Percentiles rank a stretch among this genome's conserved stretches.
Conservation (phyloP, 2,113 vertebrate species). For the Rhynchomys soricoides region DNA sequence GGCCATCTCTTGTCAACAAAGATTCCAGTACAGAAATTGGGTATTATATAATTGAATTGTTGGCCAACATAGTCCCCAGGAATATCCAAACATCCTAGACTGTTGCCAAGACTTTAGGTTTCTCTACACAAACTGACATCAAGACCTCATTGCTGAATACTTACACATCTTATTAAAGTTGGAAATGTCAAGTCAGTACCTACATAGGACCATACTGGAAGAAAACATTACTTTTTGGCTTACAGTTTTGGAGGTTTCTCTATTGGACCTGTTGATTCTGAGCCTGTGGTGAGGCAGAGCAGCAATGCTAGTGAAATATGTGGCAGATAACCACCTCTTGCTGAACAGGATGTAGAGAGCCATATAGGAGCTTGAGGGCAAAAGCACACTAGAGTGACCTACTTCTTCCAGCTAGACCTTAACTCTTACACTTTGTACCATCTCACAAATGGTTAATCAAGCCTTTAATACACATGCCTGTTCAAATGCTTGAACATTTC, state of each 20-base stretch:
- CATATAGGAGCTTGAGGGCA: no score
- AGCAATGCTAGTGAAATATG: no score
- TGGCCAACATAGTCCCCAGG: no score
- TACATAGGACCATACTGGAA: not conserved
- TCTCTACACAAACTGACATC: not conserved
- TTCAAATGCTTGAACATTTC: not conserved
- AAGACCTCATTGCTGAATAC: not conserved
- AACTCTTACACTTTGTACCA: not conserved
- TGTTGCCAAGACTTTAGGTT: no score
- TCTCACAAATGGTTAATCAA: not conserved
- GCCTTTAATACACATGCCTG: not conserved
- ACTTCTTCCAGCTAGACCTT: not conserved
- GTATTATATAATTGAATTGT: not conserved
- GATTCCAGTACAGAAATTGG: not conserved
- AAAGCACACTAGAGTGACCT: not conserved
- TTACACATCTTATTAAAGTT: not conserved
- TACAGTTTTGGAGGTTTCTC: not conserved
- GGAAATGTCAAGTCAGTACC: not conserved
- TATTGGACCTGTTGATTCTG: not conserved
- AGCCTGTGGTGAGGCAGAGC: not conserved
- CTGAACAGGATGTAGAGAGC: not conserved
- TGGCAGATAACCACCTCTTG: not conserved
- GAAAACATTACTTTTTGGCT: not conserved
- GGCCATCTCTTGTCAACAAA: not conserved
- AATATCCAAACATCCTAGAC: not conserved